phyloP scores from a whole-genome alignment of 2,888 invertebrate species.

The Cephus runcator region DNA sequence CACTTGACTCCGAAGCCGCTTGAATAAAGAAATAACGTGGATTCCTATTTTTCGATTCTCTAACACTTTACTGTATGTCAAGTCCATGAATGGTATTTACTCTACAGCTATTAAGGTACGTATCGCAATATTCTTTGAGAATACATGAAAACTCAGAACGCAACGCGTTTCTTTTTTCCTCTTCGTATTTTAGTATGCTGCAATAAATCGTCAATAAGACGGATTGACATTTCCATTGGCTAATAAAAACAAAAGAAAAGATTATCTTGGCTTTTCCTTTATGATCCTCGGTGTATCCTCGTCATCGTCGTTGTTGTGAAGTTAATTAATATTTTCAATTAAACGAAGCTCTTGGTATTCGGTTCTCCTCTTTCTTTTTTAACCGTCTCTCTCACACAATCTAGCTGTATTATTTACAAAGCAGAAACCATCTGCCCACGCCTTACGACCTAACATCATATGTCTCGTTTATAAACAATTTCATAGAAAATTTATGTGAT shows the following conservation, averaged over 20 bases:
- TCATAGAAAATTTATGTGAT: slow-evolving; percentile 62
- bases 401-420: slow-evolving; percentile 18
- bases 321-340: background rate
- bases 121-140: background rate
- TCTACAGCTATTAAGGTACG: background rate
- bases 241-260: background rate
- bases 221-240: background rate
- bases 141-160: background rate
- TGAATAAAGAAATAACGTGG: background rate
- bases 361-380: slow-evolving; percentile 1
- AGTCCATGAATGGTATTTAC: background rate
- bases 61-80: background rate
- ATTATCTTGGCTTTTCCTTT: background rate
- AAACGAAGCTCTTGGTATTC: background rate
- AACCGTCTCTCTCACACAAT: slow-evolving; percentile 6
- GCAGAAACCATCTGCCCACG: slow-evolving; percentile 14
- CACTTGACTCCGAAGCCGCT: no score
- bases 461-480: slow-evolving; percentile 58
- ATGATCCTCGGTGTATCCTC: background rate
- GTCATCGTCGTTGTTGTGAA: background rate
- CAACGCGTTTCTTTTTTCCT: no score
- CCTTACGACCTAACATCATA: slow-evolving; percentile 50
- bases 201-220: background rate
- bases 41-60: background rate
- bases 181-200: background rate